Evolutionary conservation across 2,888 invertebrate genomes (phyloP), one percentile per base, ranked within the genome.

Genomic region (Eledona agricola): DNA sequence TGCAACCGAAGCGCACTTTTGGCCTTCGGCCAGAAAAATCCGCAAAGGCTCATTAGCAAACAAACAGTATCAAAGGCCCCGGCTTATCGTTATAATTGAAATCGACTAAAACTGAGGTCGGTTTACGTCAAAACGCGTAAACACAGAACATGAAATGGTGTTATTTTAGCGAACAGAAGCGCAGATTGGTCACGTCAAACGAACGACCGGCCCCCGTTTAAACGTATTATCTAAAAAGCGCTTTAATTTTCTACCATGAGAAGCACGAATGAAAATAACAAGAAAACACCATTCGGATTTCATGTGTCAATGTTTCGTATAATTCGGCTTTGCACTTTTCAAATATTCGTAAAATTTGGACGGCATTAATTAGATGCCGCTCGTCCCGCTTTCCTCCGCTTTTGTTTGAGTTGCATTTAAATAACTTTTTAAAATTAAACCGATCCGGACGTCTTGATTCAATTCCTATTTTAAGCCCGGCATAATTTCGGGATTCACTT

Each of bases 271-370:
- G n/a, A n/a, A n/a, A n/a, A n/a, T n/a, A n/a, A n/a, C n/a, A n/a
- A n/a, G n/a, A n/a, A n/a, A n/a, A n/a, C n/a, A n/a, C n/a, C n/a
- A n/a, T n/a, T n/a, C n/a, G n/a, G n/a, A n/a, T n/a, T n/a, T n/a
- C n/a, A n/a, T n/a, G n/a, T n/a, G n/a, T n/a, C n/a, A n/a, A n/a
- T n/a, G n/a, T n/a, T n/a, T n/a, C n/a, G n/a, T n/a, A n/a, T n/a
- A n/a, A n/a, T n/a, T 17, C 10, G 28, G 26, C 40, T 19, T 16
- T 16, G 28, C 26, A 40, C 40, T 40, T 28, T 40, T 40, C 19
- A 45, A n/a, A 45, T 45, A 46, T 46, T 46, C 46, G 35, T 46
- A 32, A 45, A 45, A 32, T 45, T 45, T 45, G 32, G 25, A 45
- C 45, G 45, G 32, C 32, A 45, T 45, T 45, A 45, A 45, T 45